These are phyloP conservation scores for Xylota segnis DNA, from an alignment of 2,888 invertebrate genomes.

Conservation along the genomic window DNA sequence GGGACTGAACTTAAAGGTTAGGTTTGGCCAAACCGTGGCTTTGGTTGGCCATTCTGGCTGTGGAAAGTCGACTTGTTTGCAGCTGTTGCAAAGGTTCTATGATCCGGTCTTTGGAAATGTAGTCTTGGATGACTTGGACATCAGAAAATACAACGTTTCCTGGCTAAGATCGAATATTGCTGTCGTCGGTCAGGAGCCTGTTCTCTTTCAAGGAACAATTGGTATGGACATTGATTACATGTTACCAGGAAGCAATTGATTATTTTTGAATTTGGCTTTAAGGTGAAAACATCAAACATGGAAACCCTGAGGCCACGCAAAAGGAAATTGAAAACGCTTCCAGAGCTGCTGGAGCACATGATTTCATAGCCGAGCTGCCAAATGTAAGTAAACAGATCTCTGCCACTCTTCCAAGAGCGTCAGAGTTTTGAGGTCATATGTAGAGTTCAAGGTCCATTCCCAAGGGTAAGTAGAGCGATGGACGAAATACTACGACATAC, in stretches of 20 bases:
- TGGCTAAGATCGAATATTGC: conserved; percentile 92
- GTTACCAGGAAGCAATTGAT: background rate
- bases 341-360: conserved; percentile 90
- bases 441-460: no score
- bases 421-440: no score
- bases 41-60: conserved; percentile 91
- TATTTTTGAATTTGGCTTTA: background rate
- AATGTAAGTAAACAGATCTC: conserved; percentile 85
- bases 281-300: conserved; percentile 88
- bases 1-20: conserved; percentile 87
- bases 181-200: conserved; percentile 94
- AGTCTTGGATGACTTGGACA: conserved; percentile 86
- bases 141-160: conserved; percentile 88
- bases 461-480: no score
- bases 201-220: conserved; percentile 92
- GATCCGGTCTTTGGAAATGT: conserved; percentile 87
- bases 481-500: no score
- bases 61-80: conserved; percentile 93
- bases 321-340: conserved; percentile 89
- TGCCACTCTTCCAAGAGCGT: no score
- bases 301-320: conserved; percentile 88
- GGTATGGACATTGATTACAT: conserved; percentile 68
- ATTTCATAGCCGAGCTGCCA: conserved; percentile 89
- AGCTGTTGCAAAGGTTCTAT: conserved; percentile 88
- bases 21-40: conserved; percentile 88